Evolutionary conservation across 2,888 invertebrate genomes (phyloP).

Genomic region (Ectemnius lituratus): DNA sequence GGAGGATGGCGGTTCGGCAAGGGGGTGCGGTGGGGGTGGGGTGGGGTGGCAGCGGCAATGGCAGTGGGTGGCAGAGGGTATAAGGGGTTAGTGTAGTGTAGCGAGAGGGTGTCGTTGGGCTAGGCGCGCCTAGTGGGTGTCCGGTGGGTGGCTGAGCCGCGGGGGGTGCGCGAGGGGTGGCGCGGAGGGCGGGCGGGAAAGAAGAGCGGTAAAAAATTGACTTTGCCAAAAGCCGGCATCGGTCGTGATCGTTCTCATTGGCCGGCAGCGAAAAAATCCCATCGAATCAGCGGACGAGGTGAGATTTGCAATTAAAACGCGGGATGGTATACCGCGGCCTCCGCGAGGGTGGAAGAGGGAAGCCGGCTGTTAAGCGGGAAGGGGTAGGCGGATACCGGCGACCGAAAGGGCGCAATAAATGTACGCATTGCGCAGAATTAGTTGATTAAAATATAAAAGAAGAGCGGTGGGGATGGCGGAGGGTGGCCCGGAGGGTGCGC

Average conservation of each 20-base stretch:
- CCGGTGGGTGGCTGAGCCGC: background rate
- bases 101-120: slow-evolving; percentile 13
- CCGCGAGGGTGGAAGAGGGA: slow-evolving; percentile 52
- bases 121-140: slow-evolving; percentile 27
- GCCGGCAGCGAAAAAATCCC: slow-evolving; percentile 73
- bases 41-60: slow-evolving; percentile 33
- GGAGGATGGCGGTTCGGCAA: slow-evolving; percentile 14
- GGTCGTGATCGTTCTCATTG: slow-evolving; percentile 73
- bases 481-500: slow-evolving; percentile 50
- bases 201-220: slow-evolving; percentile 63
- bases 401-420: slow-evolving; percentile 73
- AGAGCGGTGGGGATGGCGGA: slow-evolving; percentile 65
- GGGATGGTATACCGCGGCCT: slow-evolving; percentile 63
- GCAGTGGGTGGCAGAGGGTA: slow-evolving; percentile 22
- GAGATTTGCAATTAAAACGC: slow-evolving; percentile 74
- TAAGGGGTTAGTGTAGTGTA: background rate
- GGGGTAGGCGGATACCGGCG: slow-evolving; percentile 56
- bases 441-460: slow-evolving; percentile 78
- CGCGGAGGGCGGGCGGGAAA: slow-evolving; percentile 48
- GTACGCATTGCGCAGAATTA: slow-evolving; percentile 77
- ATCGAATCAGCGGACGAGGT: slow-evolving; percentile 75
- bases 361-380: slow-evolving; percentile 47
- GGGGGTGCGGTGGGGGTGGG: slow-evolving; percentile 14
- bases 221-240: slow-evolving; percentile 64
- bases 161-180: slow-evolving; percentile 29